phyloP scores from a whole-genome alignment of 2,113 vertebrate species.

The Tachysurus fulvidraco region DNA sequence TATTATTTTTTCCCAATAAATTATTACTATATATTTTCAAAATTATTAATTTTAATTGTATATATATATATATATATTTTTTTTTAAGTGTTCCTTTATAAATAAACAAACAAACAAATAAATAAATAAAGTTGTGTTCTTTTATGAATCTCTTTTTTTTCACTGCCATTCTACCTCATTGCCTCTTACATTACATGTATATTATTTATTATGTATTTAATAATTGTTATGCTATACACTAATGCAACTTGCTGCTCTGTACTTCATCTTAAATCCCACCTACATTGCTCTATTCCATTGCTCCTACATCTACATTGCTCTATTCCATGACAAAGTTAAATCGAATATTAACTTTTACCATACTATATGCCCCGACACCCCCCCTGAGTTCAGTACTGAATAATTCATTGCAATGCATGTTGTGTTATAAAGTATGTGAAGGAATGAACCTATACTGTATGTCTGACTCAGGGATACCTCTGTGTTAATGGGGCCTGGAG shows the following conservation, averaged over 20 bases:
- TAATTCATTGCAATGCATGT: not conserved
- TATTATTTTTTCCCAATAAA: too few relatives aligned
- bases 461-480: constrained; percentile 20
- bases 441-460: not conserved
- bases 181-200: not conserved
- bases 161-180: not conserved
- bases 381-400: not conserved
- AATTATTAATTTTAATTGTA: too few relatives aligned
- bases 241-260: not conserved
- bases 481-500: constrained; percentile 55
- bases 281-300: not conserved
- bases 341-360: not conserved
- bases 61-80: too few relatives aligned
- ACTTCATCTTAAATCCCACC: not conserved
- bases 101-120: not conserved
- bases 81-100: not conserved
- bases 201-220: too few relatives aligned
- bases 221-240: too few relatives aligned
- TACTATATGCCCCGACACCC: too few relatives aligned
- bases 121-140: too few relatives aligned
- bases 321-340: not conserved
- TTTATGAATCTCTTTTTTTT: too few relatives aligned
- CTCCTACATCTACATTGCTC: not conserved
- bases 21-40: too few relatives aligned
- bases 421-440: not conserved